A percentile compares a stretch with the other conserved stretches of the same genome.
Evolutionary conservation across 2,797 vertebrate genomes (phyloP).

Genomic region (Helarctos malayanus): DNA sequence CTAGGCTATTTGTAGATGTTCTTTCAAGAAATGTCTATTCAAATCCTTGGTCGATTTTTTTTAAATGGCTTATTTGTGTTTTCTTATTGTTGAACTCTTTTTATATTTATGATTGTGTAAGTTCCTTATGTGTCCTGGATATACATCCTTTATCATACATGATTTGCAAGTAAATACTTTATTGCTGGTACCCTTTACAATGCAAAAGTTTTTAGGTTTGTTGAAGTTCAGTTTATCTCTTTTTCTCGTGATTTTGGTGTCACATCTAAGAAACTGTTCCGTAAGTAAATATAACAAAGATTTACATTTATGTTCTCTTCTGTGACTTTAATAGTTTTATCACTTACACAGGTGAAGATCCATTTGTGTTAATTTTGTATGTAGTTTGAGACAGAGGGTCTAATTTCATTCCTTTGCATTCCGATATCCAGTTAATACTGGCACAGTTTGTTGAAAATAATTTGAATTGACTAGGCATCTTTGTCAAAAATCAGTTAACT

Average conservation of each 20-base stretch:
- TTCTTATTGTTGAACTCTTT: neutral
- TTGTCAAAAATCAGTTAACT: neutral
- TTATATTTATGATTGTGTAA: neutral
- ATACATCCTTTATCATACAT: neutral
- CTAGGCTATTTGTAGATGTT: neutral
- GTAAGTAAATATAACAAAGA: neutral
- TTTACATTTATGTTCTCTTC: neutral
- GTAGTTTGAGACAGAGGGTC: neutral
- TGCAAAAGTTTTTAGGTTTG: neutral
- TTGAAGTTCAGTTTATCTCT: neutral
- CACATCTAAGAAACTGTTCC: neutral
- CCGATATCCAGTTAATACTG: neutral
- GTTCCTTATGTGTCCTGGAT: neutral
- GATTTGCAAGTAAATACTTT: neutral
- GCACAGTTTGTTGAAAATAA: neutral
- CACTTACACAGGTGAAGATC: neutral
- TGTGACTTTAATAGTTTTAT: neutral
- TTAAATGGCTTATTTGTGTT: neutral
- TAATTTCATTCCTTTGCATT: neutral
- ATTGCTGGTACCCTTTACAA: neutral
- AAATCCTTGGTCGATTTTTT: neutral
- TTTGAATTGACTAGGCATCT: neutral
- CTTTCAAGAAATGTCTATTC: neutral
- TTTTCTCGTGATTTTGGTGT: neutral
- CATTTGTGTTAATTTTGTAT: neutral